A percentile compares a stretch with the other conserved stretches of the same genome.
Evolutionary conservation across 2,888 invertebrate species (phyloP).

Genomic region (Hemithea aestivaria): DNA sequence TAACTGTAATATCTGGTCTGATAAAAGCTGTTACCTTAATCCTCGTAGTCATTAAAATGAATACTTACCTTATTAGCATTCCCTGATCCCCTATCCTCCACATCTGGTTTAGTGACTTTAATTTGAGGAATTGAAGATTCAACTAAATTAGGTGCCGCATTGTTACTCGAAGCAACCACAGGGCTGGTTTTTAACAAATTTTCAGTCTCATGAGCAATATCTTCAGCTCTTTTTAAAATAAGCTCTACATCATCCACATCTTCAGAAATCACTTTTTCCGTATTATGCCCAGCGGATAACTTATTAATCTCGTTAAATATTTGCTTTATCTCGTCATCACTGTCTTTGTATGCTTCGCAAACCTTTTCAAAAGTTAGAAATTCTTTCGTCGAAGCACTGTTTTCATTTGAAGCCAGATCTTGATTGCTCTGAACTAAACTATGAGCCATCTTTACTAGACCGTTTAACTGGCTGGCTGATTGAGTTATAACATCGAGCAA

Average conservation of each 20-base stretch:
- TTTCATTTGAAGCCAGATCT: slow-evolving; percentile 56
- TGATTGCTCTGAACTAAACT: slow-evolving; percentile 31
- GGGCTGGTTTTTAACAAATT: slow-evolving; percentile 60
- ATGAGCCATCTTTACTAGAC: slow-evolving; percentile 40
- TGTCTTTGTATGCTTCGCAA: slow-evolving; percentile 63
- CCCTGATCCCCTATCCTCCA: slow-evolving; percentile 35
- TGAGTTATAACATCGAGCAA: too few species aligned
- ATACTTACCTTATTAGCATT: slow-evolving; percentile 47
- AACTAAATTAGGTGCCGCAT: slow-evolving; percentile 26
- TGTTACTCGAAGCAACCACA: slow-evolving; percentile 31
- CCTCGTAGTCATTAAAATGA: too few species aligned
- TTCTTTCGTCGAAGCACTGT: slow-evolving; percentile 64
- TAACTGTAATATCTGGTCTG: too few species aligned
- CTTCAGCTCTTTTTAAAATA: slow-evolving; percentile 67
- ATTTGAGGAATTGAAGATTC: slow-evolving; percentile 52
- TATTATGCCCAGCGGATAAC: slow-evolving; percentile 53
- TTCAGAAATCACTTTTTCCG: slow-evolving; percentile 46
- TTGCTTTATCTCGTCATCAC: slow-evolving; percentile 82
- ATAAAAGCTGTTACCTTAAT: too few species aligned
- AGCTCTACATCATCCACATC: slow-evolving; percentile 66
- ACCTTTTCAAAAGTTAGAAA: slow-evolving; percentile 64
- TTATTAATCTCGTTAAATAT: slow-evolving; percentile 85
- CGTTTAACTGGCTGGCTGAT: too few species aligned
- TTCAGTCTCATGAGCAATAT: slow-evolving; percentile 61
- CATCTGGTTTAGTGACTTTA: slow-evolving; percentile 55